Base-by-base conservation (phyloP, 64 coral and sea anemone species). In the Platygyra sinensis region DNA sequence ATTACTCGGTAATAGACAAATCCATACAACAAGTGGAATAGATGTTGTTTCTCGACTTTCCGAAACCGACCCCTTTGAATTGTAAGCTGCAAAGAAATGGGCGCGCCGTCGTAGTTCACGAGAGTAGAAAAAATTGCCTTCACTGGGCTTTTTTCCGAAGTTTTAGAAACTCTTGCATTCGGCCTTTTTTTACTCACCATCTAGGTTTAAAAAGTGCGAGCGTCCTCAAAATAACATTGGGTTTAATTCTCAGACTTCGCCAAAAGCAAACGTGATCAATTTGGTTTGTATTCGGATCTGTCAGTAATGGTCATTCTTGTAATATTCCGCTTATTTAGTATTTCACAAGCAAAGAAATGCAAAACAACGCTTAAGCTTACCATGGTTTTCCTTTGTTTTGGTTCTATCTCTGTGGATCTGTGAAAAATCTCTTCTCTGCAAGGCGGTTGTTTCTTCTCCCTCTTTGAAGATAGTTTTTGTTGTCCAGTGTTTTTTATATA, bases 311-410 rank as follows among this genome's bases (percentile, higher is more conserved):
- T 29, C 65, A 69, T 69, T 28, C 2, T 11, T 8, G 22, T 29
- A 29, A 54, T 16, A 79, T 30, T 4, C 10, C 51, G 15, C 9
- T 79, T 52, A 28, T 29, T 46, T 39, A 83, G 39, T 4, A 20
- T 83, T 65, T 33, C 11, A 81, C 59, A 31, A 19, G 16, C 50
- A 27, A 19, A 62, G 28, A 61, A 20, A 17, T 55, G 4, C 27
- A 80, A 62, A 30, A 31, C 27, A 60, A 61, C 55, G 62, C 59
- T 20, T 28, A 10, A 81, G 62, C 54, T 15, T 81, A 81, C 79
- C 79, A 31, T 81, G 28, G 14, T 81, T 81, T 38, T 60, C 14
- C 27, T 80, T 59, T 81, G 55, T 63, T 31, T 62, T 62, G 79
- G 29, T 81, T 36, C 29, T 8, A 19, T 24, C 33, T 32, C 33